Evolutionary conservation across 2,888 invertebrate genomes (phyloP), one percentile per base, ranked within the genome.

Genomic region (Drosophila putrida): DNA sequence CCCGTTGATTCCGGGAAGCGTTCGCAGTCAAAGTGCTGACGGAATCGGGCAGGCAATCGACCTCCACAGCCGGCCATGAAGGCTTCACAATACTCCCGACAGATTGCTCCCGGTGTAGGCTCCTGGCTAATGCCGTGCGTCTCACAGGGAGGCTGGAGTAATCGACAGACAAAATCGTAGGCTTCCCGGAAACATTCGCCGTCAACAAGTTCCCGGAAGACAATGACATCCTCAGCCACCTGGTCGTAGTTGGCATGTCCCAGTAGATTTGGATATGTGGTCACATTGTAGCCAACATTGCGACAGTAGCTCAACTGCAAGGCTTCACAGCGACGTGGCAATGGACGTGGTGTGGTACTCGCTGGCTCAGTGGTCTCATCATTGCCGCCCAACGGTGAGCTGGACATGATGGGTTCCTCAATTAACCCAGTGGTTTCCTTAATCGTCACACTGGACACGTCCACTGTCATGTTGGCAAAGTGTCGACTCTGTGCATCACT

Each of bases 181-280:
- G 98, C 97, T 80, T 96, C 94, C 73, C 96, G 94, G 85, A 97
- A 97, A 91, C 98, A 98, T 92, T 98, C 97, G 0, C 97, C 97
- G 90, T 98, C 98, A 6, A 98, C 95, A n/a, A 98, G 93, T 91
- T 96, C 97, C 68, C 96, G 95, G 90, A 96, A 97, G 0, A 96
- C 94, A 49, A 97, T 97, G 20, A 97, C 94, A 90, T 97, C 96
- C 41, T 95, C 94, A 75, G 94, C 93, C 4, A 97, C 94, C 43
- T 96, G 95, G 28, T 94, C 94, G 6, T 93, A 88, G 27, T 89
- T 92, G 58, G 91, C 93, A 81, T 96, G 96, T 0, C 95, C 95
- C 60, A 96, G 91, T 4, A 92, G 71, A 91, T 98, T 98, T 0
- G 97, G 97, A 91, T 96, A 97, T 0, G 97, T 95, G 0, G 97